These are phyloP conservation scores for Sebastes variabilis DNA, from an alignment of 2,797 vertebrate species.

Conservation along the genomic window DNA sequence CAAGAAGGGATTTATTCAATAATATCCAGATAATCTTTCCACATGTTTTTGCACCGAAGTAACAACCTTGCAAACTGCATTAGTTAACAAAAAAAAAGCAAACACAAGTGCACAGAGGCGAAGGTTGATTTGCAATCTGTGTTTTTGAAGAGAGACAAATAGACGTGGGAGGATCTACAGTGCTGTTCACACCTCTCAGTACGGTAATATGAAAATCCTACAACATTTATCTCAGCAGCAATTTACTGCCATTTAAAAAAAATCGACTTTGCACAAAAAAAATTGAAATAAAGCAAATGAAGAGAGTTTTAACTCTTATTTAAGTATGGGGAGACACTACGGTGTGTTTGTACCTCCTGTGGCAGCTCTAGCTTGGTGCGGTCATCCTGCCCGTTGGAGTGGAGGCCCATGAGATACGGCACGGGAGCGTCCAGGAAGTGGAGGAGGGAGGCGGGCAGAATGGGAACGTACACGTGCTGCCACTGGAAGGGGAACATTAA, in stretches of 20 bases:
- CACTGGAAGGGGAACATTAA: constrained; percentile 99
- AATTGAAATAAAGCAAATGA: neutral
- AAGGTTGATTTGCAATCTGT: neutral
- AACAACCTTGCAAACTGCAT: neutral
- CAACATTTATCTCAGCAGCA: neutral
- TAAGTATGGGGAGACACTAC: rapidly evolving
- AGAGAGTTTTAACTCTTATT: neutral
- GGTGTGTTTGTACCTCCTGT: constrained; percentile 88
- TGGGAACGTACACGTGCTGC: constrained; percentile 99
- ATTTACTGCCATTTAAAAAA: neutral
- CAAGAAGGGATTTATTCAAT: neutral
- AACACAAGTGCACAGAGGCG: neutral
- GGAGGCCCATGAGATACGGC: constrained; percentile 98
- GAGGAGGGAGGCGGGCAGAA: constrained; percentile 96
- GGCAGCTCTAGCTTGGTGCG: constrained; percentile 96
- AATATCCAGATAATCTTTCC: neutral
- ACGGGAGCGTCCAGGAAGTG: constrained; percentile 99
- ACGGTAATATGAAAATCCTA: neutral
- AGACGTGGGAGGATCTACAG: neutral
- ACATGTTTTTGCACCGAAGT: neutral
- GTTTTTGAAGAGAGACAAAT: neutral
- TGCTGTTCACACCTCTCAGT: neutral
- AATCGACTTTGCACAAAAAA: neutral
- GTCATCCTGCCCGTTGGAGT: constrained; percentile 97
- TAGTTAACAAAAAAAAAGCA: neutral